These are phyloP conservation scores for Macroteleia sp. DNA, from an alignment of 2,888 invertebrate genomes.

Conservation along the genomic window DNA sequence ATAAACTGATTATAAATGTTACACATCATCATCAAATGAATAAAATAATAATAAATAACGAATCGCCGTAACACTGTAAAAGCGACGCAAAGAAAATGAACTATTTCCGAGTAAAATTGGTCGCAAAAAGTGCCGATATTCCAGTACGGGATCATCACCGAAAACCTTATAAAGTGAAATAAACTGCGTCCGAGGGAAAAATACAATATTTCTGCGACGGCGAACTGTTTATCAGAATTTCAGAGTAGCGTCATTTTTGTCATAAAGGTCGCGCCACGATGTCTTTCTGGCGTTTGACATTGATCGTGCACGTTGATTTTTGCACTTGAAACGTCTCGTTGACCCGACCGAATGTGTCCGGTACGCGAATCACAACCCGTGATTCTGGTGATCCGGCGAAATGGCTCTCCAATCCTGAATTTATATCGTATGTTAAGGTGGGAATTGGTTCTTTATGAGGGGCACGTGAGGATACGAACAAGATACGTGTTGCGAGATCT, in stretches of 20 bases:
- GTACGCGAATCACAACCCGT: slow-evolving; percentile 68
- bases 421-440: slow-evolving; percentile 83
- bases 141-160: background rate
- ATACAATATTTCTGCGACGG: background rate
- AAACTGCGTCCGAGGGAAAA: background rate
- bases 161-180: slow-evolving; percentile 9
- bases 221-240: slow-evolving; percentile 17
- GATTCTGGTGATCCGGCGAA: slow-evolving; percentile 65
- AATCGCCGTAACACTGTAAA: no score
- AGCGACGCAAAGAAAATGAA: no score
- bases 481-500: slow-evolving; percentile 64
- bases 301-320: slow-evolving; percentile 50
- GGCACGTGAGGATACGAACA: slow-evolving; percentile 78
- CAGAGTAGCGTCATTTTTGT: slow-evolving; percentile 12
- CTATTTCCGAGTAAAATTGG: no score
- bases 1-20: no score
- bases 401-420: slow-evolving; percentile 82
- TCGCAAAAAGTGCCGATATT: slow-evolving; percentile 2
- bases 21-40: no score
- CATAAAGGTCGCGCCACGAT: slow-evolving; percentile 30
- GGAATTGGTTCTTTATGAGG: slow-evolving; percentile 83
- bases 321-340: slow-evolving; percentile 53
- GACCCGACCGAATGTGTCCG: slow-evolving; percentile 48
- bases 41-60: no score
- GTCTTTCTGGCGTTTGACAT: slow-evolving; percentile 29